phyloP scores from a whole-genome alignment of 1,140 invertebrate genomes.

The Babylonia areolata region DNA sequence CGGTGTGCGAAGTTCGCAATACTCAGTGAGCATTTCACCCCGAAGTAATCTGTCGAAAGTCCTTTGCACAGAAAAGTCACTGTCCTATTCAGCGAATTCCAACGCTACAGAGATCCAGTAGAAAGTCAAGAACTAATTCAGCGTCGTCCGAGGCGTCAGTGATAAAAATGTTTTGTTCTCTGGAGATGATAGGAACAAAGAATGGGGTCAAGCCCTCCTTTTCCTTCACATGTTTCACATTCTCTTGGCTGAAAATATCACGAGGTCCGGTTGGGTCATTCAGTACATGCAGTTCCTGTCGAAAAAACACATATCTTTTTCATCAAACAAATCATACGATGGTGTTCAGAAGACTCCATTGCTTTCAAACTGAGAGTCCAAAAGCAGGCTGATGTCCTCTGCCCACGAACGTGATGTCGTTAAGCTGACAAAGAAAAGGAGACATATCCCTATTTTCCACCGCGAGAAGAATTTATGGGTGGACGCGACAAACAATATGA shows the following conservation, averaged over 20 bases:
- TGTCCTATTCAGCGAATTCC: too few species aligned
- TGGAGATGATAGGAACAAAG: too few species aligned
- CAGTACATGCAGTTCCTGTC: neutral
- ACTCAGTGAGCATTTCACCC: neutral
- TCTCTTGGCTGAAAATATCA: neutral
- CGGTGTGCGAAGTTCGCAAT: neutral
- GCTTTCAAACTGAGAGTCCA: neutral
- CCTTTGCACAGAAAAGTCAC: too few species aligned
- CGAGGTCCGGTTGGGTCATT: neutral
- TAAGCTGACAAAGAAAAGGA: neutral
- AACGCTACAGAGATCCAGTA: too few species aligned
- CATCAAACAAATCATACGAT: neutral
- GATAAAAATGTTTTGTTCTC: too few species aligned
- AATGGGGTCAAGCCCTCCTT: neutral
- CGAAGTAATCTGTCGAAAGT: too few species aligned
- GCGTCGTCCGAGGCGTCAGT: too few species aligned
- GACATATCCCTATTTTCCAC: neutral
- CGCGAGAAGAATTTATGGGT: neutral
- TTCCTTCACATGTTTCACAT: neutral
- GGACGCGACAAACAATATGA: neutral
- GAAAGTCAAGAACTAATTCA: too few species aligned
- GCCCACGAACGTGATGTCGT: too few species aligned
- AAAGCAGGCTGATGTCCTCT: neutral
- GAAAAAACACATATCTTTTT: neutral
- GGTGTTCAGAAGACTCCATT: neutral